Conservation (phyloP, 2,888 invertebrate genomes). For the Coenonympha arcania region DNA sequence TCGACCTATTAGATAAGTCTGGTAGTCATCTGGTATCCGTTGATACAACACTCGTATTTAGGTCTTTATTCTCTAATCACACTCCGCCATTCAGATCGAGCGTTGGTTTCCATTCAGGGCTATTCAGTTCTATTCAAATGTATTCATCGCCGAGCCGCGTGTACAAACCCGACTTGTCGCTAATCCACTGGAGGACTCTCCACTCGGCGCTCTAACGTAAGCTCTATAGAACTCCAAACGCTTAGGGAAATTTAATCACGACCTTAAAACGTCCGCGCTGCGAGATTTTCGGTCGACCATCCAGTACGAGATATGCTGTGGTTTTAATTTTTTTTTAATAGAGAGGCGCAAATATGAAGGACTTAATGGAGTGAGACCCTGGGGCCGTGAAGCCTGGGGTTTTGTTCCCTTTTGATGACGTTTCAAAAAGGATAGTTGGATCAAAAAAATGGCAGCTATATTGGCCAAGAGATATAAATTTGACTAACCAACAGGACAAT, state of each 20-base stretch:
- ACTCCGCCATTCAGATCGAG: background rate
- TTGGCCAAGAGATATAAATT: too few relatives aligned
- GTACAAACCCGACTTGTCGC: background rate
- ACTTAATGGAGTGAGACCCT: too few relatives aligned
- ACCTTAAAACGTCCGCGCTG: constrained; percentile 20
- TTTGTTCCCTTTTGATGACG: too few relatives aligned
- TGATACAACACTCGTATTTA: too few relatives aligned
- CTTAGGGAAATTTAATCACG: constrained; percentile 25
- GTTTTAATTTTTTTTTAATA: background rate
- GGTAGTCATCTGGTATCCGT: too few relatives aligned
- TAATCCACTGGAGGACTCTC: constrained; percentile 14
- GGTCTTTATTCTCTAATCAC: background rate
- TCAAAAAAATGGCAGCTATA: too few relatives aligned
- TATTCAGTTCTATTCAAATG: background rate
- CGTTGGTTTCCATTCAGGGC: background rate
- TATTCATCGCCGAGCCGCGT: background rate
- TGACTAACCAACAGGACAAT: too few relatives aligned
- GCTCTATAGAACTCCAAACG: constrained; percentile 16
- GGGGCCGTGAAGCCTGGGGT: too few relatives aligned
- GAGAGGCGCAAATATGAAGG: too few relatives aligned
- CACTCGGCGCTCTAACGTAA: constrained; percentile 9
- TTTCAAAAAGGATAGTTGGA: too few relatives aligned
- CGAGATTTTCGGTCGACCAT: background rate
- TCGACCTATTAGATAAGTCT: too few relatives aligned
- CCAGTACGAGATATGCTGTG: background rate